Base-by-base conservation (phyloP, 2,113 vertebrate genomes). In the Sula dactylatra region DNA sequence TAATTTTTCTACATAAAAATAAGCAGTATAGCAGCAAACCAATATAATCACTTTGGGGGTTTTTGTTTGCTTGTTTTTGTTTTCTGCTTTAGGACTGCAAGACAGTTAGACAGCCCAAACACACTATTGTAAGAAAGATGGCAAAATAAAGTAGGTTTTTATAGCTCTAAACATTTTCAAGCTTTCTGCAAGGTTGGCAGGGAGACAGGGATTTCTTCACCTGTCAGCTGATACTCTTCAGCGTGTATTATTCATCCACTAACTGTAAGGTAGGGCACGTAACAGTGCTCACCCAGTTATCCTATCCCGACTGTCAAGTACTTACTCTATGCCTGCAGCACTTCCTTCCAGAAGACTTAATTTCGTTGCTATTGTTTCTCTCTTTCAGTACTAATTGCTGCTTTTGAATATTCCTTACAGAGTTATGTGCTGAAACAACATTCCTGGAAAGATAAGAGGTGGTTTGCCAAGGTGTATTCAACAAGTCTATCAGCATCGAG, bases 371-470 rank as follows among this genome's bases (percentile, higher is more conserved):
- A 80, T 45, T 92, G 86, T 70, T 90, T 34, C 21, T 45, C 59
- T 84, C 86, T 94, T 80, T 47, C 29, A 78, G 40, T 56, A 67
- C 66, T 90, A 92, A 96, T 89, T 92, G 80, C 64, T 76, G 56
- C 50, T 72, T 84, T 70, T 93, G 76, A 91, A 54, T 54, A 55
- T 4, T 72, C 40, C 42, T 80, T 31, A 49, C 22, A 56, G 8
- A 34, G 61, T 55, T 58, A 91, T 19, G 86, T 73, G 84, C n/a
- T 88, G 79, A 84, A 96, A 55, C 16, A 70, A 26, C 49, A 38
- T 70, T 91, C 79, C 56, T 86, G 81, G 74, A 93, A 96, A 79
- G 77, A 22, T 50, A 73, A 73, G 26, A 40, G 29, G 40, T 3
- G 8, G 45, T 64, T 92, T 77, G 55, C 42, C 54, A 66, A 84